Evolutionary conservation across 1,140 invertebrate genomes (phyloP), one percentile per base, ranked within the genome.

Genomic region (Drosophila lacertosa): DNA sequence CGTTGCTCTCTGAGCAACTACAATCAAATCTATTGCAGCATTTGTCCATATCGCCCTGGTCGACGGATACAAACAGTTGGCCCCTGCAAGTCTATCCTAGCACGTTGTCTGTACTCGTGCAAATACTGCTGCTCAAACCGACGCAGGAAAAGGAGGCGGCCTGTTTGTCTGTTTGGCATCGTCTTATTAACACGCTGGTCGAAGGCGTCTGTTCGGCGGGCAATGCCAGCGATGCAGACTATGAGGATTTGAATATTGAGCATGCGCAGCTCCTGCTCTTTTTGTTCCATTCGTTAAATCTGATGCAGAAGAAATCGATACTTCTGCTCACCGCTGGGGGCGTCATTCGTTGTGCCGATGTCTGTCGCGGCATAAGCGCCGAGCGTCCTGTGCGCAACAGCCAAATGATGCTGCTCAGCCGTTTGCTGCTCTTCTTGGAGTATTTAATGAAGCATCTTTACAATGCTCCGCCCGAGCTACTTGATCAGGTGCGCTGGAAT

Each of bases 301-400:
- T 99, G 22, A 98, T 98, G 96, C 97, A 99, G 91, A 99, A 99
- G 91, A 99, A 99, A 92, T 95, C 96, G 2, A 96, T 99, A 0
- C 92, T 99, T n/a, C 92, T 98, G 7, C 92, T 96, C 63, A 95
- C 95, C 10, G 95, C 95, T 4, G 94, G 94, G 72, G 94, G 94
- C 3, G 93, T 95, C 13, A 93, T 95, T 44, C 92, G 94, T 64
- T 95, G 94, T 74, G 94, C 94, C 6, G 94, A 94, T 90, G 93
- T 94, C n/a, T 93, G 94, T 4, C 92, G 94, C 54, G 91, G 92
- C 44, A 92, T 93, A 4, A 74, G 71, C 9, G 37, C 63, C 0
- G 91, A 81, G 15, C 91, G 83, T n/a, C 77, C 77, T 3, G 74
- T 88, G 33, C 92, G 93, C 70, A 95, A 95, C 81, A 93, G 92